phyloP scores from a whole-genome alignment of 1,140 invertebrate species.

The Halictus rubicundus region DNA sequence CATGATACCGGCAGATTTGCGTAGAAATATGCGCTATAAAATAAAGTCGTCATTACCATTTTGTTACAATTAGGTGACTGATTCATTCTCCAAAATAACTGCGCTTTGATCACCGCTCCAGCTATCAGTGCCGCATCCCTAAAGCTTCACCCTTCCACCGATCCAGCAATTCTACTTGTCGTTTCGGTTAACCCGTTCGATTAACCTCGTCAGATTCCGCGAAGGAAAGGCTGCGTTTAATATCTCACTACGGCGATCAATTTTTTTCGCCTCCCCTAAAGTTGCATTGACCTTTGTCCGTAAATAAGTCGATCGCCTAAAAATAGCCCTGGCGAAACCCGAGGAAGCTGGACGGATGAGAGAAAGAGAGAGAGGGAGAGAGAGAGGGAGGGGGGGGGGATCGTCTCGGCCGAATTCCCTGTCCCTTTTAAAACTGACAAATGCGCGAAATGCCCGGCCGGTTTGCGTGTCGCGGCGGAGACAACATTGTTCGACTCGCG shows the following conservation, averaged over 20 bases:
- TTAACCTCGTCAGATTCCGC: too few relatives aligned
- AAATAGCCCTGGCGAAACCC: not conserved
- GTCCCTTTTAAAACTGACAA: constrained; percentile 22
- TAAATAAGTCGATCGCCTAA: not conserved
- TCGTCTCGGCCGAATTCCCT: constrained; percentile 29
- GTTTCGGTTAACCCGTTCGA: too few relatives aligned
- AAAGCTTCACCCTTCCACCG: too few relatives aligned
- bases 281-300: not conserved
- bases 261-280: not conserved
- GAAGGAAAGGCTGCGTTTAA: not conserved
- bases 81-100: too few relatives aligned
- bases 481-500: constrained; percentile 48
- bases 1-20: too few relatives aligned
- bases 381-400: not conserved
- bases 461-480: constrained; percentile 20
- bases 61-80: too few relatives aligned
- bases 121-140: too few relatives aligned
- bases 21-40: too few relatives aligned
- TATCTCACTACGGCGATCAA: not conserved
- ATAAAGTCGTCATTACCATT: too few relatives aligned
- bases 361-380: not conserved
- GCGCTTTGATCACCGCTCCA: too few relatives aligned
- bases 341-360: not conserved
- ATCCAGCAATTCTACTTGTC: too few relatives aligned
- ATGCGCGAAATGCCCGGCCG: constrained; percentile 29